A percentile compares a stretch with the other conserved stretches of the same genome.
Conservation (phyloP, 2,797 vertebrate genomes). For the Labeo calbasu region DNA sequence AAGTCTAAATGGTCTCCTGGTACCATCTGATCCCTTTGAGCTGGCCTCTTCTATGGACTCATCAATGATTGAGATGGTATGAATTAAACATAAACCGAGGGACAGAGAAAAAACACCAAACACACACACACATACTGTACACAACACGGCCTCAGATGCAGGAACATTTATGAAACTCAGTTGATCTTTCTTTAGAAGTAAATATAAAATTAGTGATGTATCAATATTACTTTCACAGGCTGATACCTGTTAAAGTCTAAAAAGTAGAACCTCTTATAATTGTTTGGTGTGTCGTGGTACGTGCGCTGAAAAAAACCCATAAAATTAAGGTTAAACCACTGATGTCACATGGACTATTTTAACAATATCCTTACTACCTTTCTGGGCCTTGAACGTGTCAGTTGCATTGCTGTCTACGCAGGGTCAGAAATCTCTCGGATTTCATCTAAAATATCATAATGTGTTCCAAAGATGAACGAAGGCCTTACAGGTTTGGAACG, state of each 20-base stretch:
- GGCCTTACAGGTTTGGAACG: no score
- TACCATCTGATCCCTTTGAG: constrained; percentile 61
- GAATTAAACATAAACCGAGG: constrained; percentile 74
- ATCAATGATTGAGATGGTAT: constrained; percentile 76
- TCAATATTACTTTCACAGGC: not conserved
- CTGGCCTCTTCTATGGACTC: constrained; percentile 62
- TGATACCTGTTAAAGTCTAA: not conserved
- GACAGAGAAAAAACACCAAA: constrained; percentile 64
- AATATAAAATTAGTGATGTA: not conserved
- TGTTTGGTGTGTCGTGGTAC: not conserved
- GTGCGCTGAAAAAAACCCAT: no score
- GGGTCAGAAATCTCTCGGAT: no score
- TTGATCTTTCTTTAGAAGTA: constrained; percentile 1
- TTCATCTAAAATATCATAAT: no score
- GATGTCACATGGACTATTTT: no score
- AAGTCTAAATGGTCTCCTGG: constrained; percentile 51
- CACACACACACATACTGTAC: constrained; percentile 10
- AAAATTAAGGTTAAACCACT: no score
- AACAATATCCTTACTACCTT: no score
- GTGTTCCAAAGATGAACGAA: no score
- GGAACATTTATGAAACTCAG: not conserved
- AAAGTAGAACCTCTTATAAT: not conserved
- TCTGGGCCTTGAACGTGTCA: no score
- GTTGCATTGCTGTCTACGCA: no score
- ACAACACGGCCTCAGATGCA: not conserved